Percentiles rank a stretch among this genome's conserved stretches.
phyloP scores from a whole-genome alignment of 1,140 invertebrate genomes.

The Nomia melanderi region DNA sequence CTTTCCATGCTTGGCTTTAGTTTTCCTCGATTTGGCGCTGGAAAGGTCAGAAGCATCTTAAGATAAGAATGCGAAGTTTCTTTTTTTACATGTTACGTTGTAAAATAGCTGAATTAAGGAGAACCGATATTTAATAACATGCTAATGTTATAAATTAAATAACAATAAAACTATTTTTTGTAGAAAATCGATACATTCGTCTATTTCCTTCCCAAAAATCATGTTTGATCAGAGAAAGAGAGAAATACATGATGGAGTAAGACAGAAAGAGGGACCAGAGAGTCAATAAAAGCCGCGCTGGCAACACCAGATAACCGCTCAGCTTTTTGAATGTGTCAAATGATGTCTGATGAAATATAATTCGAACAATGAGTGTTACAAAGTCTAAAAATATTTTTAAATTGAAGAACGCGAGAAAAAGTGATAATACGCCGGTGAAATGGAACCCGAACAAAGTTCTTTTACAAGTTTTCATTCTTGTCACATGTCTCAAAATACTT shows the following conservation, averaged over 20 bases:
- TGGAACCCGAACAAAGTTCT: constrained; percentile 43
- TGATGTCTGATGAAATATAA: not conserved
- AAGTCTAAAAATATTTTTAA: not conserved
- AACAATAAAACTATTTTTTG: constrained; percentile 46
- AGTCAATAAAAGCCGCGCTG: not conserved
- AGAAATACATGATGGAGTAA: not conserved
- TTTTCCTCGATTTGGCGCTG: constrained; percentile 6
- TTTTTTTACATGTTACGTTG: constrained; percentile 16
- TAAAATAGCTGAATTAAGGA: constrained; percentile 27
- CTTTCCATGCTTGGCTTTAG: not conserved
- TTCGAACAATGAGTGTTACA: not conserved
- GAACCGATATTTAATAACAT: constrained; percentile 40
- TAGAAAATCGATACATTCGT: constrained; percentile 14
- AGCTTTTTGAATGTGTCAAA: not conserved
- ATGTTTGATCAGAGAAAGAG: not conserved
- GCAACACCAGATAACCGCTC: not conserved
- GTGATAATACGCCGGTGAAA: not conserved
- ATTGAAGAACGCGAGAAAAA: not conserved
- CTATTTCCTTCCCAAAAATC: not conserved
- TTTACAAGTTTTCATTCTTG: constrained; percentile 73
- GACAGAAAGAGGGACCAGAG: not conserved
- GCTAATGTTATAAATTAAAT: constrained; percentile 36
- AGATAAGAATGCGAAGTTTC: not conserved
- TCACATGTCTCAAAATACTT: constrained; percentile 84
- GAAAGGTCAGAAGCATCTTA: constrained; percentile 20